phyloP scores from a whole-genome alignment of 2,888 invertebrate species.

The Drosophila robusta region DNA sequence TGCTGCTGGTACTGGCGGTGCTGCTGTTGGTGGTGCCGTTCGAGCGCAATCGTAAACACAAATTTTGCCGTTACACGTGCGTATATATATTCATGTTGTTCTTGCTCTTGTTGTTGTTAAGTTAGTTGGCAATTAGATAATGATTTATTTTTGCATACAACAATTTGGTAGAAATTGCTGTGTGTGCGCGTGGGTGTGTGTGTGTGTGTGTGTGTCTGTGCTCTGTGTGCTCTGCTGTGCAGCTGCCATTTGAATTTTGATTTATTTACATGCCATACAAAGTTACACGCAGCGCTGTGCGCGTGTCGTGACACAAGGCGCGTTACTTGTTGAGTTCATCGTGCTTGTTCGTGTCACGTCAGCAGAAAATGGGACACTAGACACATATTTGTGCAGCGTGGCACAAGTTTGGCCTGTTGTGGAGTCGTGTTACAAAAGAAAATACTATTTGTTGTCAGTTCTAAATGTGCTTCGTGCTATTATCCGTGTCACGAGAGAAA shows the following conservation, averaged over 20 bases:
- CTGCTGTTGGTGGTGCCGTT: constrained; percentile 13
- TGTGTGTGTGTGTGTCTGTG: constrained; percentile 7
- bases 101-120: constrained; percentile 45
- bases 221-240: constrained; percentile 12
- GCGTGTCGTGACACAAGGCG: constrained; percentile 16
- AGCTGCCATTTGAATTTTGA: constrained; percentile 48
- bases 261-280: constrained; percentile 63
- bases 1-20: not conserved
- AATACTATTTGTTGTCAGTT: too few relatives aligned
- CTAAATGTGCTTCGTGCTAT: too few relatives aligned
- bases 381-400: too few relatives aligned
- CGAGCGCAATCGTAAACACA: constrained; percentile 63
- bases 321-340: not conserved
- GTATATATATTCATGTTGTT: constrained; percentile 56
- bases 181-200: constrained; percentile 14
- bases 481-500: too few relatives aligned
- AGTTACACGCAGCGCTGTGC: constrained; percentile 18
- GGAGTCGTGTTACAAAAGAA: too few relatives aligned
- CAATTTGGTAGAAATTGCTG: constrained; percentile 29
- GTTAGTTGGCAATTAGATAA: constrained; percentile 72
- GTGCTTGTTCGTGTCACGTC: not conserved
- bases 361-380: too few relatives aligned
- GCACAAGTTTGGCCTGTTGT: too few relatives aligned
- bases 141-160: constrained; percentile 74
- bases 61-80: constrained; percentile 71